These are phyloP conservation scores for Polypterus senegalus DNA, from an alignment of 2,113 vertebrate species.

Conservation along the genomic window DNA sequence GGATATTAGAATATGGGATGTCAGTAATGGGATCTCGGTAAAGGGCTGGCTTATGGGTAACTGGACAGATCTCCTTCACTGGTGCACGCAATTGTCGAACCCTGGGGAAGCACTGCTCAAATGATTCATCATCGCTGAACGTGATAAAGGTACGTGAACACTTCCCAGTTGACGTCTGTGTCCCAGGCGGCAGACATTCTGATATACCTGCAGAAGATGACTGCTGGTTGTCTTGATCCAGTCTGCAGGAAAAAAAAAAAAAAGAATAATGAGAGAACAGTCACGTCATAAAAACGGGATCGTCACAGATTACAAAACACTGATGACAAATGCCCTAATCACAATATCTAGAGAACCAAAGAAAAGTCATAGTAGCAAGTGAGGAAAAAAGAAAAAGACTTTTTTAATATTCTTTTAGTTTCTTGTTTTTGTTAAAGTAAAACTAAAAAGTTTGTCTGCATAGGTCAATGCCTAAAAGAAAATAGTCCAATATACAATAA, in stretches of 20 bases:
- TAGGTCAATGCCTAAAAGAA: too few species aligned
- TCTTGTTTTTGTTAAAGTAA: too few species aligned
- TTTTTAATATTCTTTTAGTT: too few species aligned
- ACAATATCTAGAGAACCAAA: too few species aligned
- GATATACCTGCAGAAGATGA: slow-evolving; percentile 8
- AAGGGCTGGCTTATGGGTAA: slow-evolving; percentile 74
- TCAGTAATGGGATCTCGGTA: slow-evolving; percentile 91
- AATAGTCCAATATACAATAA: too few species aligned
- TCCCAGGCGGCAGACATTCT: not conserved
- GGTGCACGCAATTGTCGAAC: slow-evolving; percentile 47
- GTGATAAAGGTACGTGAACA: slow-evolving; percentile 86
- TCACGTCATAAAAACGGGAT: not conserved
- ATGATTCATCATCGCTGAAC: slow-evolving; percentile 79
- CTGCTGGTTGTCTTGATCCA: slow-evolving; percentile 62
- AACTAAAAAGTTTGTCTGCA: too few species aligned
- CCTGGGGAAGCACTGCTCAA: slow-evolving; percentile 57
- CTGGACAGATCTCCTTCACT: slow-evolving; percentile 75
- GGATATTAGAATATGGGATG: slow-evolving; percentile 77
- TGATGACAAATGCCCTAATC: too few species aligned
- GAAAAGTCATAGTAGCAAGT: too few species aligned
- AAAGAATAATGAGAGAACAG: not conserved
- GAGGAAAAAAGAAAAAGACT: too few species aligned
- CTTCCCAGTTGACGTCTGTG: slow-evolving; percentile 21
- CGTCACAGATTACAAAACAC: too few species aligned
- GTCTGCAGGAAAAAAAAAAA: slow-evolving; percentile 33